Conservation (phyloP, 2,797 vertebrate genomes). For the Spinibarbus caldwelli region DNA sequence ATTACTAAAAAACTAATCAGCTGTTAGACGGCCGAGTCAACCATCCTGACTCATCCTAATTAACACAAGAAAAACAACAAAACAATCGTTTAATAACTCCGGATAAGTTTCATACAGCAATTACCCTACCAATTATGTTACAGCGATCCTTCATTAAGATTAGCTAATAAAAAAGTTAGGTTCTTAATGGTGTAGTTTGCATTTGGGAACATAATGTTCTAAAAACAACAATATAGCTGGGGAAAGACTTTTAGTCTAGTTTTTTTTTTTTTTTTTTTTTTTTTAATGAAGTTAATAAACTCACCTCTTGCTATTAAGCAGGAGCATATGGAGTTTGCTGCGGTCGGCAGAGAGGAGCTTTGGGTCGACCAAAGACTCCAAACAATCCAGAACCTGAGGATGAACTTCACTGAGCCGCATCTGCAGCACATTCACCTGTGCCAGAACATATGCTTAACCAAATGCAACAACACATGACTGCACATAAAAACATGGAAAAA, state of each 20-base stretch:
- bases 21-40: neutral
- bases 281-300: neutral
- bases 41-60: neutral
- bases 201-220: neutral
- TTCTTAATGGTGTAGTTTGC: neutral
- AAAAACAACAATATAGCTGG: neutral
- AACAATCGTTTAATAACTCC: slow-evolving; percentile 10
- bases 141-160: slow-evolving; percentile 1
- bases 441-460: slow-evolving; percentile 23
- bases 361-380: slow-evolving; percentile 93
- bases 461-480: slow-evolving; percentile 32
- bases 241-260: neutral
- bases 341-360: slow-evolving; percentile 94
- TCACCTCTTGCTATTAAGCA: slow-evolving; percentile 97
- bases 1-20: neutral
- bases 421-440: slow-evolving; percentile 89
- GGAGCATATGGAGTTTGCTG: slow-evolving; percentile 92
- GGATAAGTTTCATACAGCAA: slow-evolving; percentile 11
- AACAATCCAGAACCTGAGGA: slow-evolving; percentile 88
- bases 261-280: no score
- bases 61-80: slow-evolving; percentile 2
- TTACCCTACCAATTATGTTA: neutral
- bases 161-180: slow-evolving; percentile 11
- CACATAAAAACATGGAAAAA: slow-evolving; percentile 25
- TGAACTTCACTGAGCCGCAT: slow-evolving; percentile 85